Percentiles rank a stretch among this genome's conserved stretches.
Conservation (phyloP, 1,140 invertebrate genomes). For the Macrosteles quadrilineatus region DNA sequence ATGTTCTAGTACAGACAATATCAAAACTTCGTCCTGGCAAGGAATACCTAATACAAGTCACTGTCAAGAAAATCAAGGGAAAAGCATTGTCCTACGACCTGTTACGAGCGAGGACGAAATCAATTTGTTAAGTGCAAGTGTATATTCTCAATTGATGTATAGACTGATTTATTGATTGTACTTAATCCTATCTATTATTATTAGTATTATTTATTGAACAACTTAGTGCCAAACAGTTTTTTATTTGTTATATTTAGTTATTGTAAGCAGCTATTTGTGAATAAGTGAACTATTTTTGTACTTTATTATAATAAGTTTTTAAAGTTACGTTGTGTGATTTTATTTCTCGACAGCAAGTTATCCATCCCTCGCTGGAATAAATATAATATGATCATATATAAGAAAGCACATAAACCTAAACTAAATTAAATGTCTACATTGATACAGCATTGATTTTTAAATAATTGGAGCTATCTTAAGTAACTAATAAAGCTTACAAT, state of each 20-base stretch:
- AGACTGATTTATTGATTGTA: background rate
- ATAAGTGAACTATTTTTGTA: too few species aligned
- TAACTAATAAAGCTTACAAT: too few species aligned
- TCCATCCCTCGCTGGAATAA: background rate
- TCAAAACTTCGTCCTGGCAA: constrained; percentile 48
- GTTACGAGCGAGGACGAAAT: constrained; percentile 50
- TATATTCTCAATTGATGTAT: background rate
- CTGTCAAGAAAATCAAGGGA: constrained; percentile 50
- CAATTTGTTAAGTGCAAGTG: constrained; percentile 27
- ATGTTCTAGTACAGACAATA: constrained; percentile 50
- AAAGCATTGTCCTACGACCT: constrained; percentile 54
- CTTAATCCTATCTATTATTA: background rate
- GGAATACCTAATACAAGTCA: constrained; percentile 53
- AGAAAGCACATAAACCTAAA: too few species aligned
- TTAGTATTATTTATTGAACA: constrained; percentile 11
- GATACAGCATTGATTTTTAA: too few species aligned
- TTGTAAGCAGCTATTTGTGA: too few species aligned
- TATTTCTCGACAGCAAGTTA: background rate
- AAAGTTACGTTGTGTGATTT: background rate
- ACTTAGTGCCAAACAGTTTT: background rate
- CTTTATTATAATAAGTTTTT: too few species aligned
- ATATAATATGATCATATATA: too few species aligned
- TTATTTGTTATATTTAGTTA: background rate
- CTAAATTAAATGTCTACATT: too few species aligned
- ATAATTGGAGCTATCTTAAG: too few species aligned